A percentile compares a stretch with the other conserved stretches of the same genome.
phyloP scores from a whole-genome alignment of 2,888 invertebrate genomes.

The Euphydryas editha region DNA sequence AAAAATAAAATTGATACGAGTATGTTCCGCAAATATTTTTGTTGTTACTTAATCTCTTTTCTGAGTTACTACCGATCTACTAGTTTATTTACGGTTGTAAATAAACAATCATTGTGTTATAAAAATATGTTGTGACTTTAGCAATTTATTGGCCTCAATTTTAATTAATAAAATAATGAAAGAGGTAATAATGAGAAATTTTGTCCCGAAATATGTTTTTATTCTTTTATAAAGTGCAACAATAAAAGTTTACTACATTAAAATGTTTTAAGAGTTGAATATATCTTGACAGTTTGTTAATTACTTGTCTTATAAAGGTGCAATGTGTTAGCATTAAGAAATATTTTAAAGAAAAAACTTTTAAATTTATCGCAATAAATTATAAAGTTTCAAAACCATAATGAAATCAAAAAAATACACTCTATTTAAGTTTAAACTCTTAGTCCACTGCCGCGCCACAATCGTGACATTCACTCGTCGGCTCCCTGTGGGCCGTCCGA shows the following conservation, averaged over 20 bases:
- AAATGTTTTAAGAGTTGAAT: not conserved
- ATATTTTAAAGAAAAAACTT: slow-evolving; percentile 7
- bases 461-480: no score
- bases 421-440: not conserved
- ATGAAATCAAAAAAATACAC: not conserved
- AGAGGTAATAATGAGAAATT: not conserved
- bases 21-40: no score
- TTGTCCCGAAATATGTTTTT: not conserved
- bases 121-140: no score
- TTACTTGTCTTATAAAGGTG: slow-evolving; percentile 4
- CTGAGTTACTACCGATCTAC: no score
- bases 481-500: no score
- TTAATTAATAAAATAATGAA: no score
- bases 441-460: no score
- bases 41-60: no score
- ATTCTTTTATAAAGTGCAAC: not conserved
- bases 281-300: not conserved
- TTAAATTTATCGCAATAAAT: slow-evolving; percentile 9
- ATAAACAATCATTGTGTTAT: no score
- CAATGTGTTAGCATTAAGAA: slow-evolving; percentile 3
- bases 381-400: not conserved
- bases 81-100: no score
- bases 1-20: no score
- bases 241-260: not conserved
- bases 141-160: no score